Conservation (phyloP, 2,797 vertebrate species). For the Cryptoprocta ferox region DNA sequence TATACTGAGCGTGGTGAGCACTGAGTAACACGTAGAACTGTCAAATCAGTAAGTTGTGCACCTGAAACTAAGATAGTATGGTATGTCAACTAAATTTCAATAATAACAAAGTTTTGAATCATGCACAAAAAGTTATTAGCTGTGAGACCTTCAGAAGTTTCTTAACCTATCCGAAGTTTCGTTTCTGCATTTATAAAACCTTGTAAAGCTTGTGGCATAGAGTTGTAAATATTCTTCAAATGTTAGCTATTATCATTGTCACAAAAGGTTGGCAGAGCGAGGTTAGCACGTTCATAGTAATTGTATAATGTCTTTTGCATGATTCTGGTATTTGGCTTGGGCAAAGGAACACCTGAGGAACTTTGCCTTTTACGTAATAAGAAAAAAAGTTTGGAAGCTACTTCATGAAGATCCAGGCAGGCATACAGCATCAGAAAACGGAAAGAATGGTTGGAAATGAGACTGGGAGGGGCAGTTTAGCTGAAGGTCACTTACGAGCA, state of each 20-base stretch:
- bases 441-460: neutral
- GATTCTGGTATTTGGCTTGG: neutral
- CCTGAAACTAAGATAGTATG: neutral
- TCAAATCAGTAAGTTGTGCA: neutral
- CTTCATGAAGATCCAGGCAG: neutral
- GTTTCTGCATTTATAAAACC: neutral
- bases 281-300: neutral
- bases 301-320: neutral
- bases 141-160: neutral
- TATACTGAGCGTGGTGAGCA: neutral
- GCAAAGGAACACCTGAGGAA: neutral
- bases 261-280: neutral
- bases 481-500: neutral
- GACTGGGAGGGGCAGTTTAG: neutral
- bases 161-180: neutral
- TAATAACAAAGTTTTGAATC: neutral
- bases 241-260: neutral
- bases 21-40: neutral
- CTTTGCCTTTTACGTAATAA: neutral
- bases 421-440: neutral
- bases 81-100: neutral
- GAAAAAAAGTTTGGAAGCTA: neutral
- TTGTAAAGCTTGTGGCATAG: neutral
- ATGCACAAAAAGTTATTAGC: neutral
- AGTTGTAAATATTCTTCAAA: neutral